Percentiles rank a stretch among this genome's conserved stretches.
phyloP scores from a whole-genome alignment of 2,797 vertebrate species.

The Holocentrus rufus region DNA sequence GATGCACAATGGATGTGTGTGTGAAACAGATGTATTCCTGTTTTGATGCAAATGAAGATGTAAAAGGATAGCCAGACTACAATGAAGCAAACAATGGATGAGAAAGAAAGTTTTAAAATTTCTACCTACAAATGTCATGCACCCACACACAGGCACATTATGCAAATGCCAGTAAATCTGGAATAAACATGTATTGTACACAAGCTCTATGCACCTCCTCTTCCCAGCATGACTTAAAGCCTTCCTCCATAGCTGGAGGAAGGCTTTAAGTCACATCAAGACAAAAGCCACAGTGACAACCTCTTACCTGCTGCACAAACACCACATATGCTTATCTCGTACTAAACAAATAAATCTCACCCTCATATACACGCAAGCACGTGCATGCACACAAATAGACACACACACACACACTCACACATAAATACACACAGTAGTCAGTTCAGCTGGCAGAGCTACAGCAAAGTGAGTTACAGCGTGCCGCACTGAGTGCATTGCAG shows the following conservation, averaged over 20 bases:
- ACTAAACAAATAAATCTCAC: constrained; percentile 53
- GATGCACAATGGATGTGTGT: constrained; percentile 32
- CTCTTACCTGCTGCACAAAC: constrained; percentile 55
- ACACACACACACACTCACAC: constrained; percentile 36
- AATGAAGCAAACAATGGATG: too few relatives aligned
- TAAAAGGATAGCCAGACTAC: neutral
- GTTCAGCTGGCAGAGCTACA: constrained; percentile 52
- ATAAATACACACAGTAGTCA: neutral
- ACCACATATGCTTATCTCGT: constrained; percentile 33
- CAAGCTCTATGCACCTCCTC: too few relatives aligned
- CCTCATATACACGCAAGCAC: constrained; percentile 21
- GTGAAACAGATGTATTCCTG: constrained; percentile 27
- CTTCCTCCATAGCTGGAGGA: too few relatives aligned
- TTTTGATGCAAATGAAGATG: constrained; percentile 6
- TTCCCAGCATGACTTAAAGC: too few relatives aligned
- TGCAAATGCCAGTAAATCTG: neutral
- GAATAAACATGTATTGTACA: too few relatives aligned
- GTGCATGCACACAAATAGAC: constrained; percentile 20
- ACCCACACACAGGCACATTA: neutral
- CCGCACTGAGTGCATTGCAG: constrained; percentile 55
- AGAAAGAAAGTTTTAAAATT: neutral
- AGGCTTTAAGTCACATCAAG: constrained; percentile 41
- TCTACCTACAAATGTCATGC: neutral
- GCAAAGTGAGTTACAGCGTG: constrained; percentile 59
- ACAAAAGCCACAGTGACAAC: constrained; percentile 54